A percentile compares a stretch with the other conserved stretches of the same genome.
These are phyloP conservation scores for Ctenochaetus hawaiiensis DNA, from an alignment of 2,797 vertebrate genomes.

Conservation along the genomic window DNA sequence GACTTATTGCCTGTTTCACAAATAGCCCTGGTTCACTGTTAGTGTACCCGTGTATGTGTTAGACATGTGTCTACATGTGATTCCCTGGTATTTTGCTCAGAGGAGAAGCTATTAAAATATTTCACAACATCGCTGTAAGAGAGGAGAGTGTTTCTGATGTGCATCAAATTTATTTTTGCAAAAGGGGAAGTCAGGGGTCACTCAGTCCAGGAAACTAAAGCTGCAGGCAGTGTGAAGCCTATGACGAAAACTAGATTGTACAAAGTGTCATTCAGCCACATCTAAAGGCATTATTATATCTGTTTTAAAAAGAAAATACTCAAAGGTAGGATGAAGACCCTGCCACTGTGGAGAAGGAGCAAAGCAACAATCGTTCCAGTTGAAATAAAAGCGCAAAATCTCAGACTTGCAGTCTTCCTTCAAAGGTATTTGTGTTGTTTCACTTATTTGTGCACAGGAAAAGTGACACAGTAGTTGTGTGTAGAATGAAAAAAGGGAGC, in stretches of 20 bases:
- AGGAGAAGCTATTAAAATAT: not conserved
- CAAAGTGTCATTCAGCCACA: constrained; percentile 15
- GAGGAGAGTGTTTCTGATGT: not conserved
- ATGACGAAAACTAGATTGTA: not conserved
- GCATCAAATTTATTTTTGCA: not conserved
- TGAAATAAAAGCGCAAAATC: not conserved
- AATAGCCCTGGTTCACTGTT: constrained; percentile 13
- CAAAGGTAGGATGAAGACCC: not conserved
- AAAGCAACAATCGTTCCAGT: not conserved
- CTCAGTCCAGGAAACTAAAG: not conserved
- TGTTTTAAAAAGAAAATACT: constrained; percentile 3
- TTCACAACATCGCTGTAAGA: not conserved
- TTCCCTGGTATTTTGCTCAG: not conserved
- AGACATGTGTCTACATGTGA: not conserved
- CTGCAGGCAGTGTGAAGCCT: not conserved
- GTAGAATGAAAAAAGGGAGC: not conserved
- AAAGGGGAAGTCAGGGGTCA: not conserved
- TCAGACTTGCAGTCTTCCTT: not conserved
- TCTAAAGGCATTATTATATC: constrained; percentile 14
- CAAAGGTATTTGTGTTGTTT: not conserved
- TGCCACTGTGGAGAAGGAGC: not conserved
- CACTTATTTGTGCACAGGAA: not conserved
- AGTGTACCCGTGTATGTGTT: not conserved
- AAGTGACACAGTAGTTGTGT: not conserved
- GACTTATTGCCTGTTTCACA: constrained; percentile 33